Base-by-base conservation (phyloP, 2,888 invertebrate species). In the Heteromurus nitidus region DNA sequence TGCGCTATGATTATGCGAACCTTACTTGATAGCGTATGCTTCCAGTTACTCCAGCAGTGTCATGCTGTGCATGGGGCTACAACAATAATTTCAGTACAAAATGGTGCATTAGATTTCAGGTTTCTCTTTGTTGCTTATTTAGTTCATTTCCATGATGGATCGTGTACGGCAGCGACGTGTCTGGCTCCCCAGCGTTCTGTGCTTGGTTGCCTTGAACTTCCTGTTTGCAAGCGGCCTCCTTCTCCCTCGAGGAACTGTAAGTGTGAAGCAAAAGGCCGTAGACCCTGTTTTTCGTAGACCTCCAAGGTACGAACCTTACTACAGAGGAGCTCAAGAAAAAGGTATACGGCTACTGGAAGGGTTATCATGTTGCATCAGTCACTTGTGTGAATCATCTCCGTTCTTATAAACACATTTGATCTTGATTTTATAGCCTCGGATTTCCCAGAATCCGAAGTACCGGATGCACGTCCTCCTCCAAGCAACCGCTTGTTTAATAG, bases 401-500 rank as follows among this genome's bases (percentile, higher is more conserved):
- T n/a, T n/a, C n/a, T n/a, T n/a, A n/a, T n/a, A n/a, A n/a, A n/a
- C n/a, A n/a, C n/a, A n/a, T n/a, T n/a, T n/a, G n/a, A n/a, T n/a
- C n/a, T n/a, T n/a, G 36, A 13, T 36, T 36, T 36, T 13, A 5
- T 47, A 67, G 75, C 26, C 28, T 75, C 75, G 1, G 20, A 64
- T 18, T 72, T 65, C 44, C 9, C 22, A 5, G 65, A 68, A 1
- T 75, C 82, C 20, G 73, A 82, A 53, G 84, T 86, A n/a, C 82
- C 85, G 16, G 73, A 74, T 28, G 84, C 81, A 1, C 67, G 86
- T 42, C 85, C 85, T 2, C 69, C 65, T 2, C 53, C 73, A 18
- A 11, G 44, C 0, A 72, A 85, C 20, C 47, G 86, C n/a, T 47
- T 76, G 0, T 86, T 81, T 31, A 73, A 70, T n/a, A 84, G 84